Percentiles rank a stretch among this genome's conserved stretches.
phyloP scores from a whole-genome alignment of 92 coral and sea anemone genomes.

The Galaxea fascicularis region DNA sequence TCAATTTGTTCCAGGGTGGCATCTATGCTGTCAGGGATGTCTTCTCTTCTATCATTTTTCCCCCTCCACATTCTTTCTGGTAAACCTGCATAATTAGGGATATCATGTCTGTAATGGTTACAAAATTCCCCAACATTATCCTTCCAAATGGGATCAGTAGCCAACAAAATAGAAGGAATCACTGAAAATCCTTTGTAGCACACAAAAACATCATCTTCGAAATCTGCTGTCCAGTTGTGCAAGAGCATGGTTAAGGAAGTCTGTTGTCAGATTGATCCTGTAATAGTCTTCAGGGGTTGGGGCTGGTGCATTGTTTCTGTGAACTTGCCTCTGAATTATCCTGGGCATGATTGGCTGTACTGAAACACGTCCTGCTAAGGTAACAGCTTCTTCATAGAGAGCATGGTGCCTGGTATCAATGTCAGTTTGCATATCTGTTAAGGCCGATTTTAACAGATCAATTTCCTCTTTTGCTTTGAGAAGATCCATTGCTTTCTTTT shows the following conservation, averaged over 20 bases:
- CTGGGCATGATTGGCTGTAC: conserved; percentile 65
- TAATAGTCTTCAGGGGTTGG: conserved; percentile 68
- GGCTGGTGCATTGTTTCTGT: conserved; percentile 72
- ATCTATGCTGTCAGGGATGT: conserved; percentile 60
- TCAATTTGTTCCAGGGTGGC: conserved; percentile 65
- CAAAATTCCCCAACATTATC: conserved; percentile 67
- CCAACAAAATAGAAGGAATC: conserved; percentile 56
- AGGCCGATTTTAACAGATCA: conserved; percentile 48
- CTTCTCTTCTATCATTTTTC: conserved; percentile 51
- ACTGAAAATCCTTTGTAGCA: conserved; percentile 61
- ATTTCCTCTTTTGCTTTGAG: conserved; percentile 73
- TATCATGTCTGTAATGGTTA: too few relatives aligned
- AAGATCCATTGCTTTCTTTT: conserved; percentile 72
- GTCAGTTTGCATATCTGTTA: conserved; percentile 67
- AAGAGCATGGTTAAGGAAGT: conserved; percentile 68
- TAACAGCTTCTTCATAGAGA: conserved; percentile 65
- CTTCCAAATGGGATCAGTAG: conserved; percentile 55
- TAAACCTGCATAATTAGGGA: conserved; percentile 68
- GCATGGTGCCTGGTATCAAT: conserved; percentile 66
- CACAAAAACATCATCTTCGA: conserved; percentile 57
- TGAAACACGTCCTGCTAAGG: conserved; percentile 51
- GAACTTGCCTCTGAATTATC: conserved; percentile 61
- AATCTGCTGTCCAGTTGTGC: conserved; percentile 67
- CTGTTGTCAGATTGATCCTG: conserved; percentile 68
- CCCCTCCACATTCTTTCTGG: conserved; percentile 61